These are phyloP conservation scores for Clarias macrocephalus DNA, from an alignment of 2,113 vertebrate species.

Conservation along the genomic window DNA sequence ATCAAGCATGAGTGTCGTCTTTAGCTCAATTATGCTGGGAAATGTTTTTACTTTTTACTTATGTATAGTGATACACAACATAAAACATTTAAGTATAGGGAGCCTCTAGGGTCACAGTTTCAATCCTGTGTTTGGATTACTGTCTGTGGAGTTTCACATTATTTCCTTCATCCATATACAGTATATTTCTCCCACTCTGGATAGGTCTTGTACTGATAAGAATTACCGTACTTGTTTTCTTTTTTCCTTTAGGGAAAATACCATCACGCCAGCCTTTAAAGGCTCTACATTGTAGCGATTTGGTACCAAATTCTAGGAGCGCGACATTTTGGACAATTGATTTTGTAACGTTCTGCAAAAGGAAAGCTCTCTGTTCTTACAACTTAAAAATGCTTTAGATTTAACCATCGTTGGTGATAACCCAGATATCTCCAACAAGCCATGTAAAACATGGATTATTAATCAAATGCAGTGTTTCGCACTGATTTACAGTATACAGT, in stretches of 20 bases:
- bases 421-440: background rate
- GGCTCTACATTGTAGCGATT: background rate
- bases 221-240: background rate
- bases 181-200: background rate
- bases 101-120: background rate
- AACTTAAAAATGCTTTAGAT: background rate
- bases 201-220: background rate
- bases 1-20: background rate
- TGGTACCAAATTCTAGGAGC: background rate
- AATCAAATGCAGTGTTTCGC: background rate
- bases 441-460: slow-evolving; percentile 1
- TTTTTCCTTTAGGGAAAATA: background rate
- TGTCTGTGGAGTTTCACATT: background rate
- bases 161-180: background rate
- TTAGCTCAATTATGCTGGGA: background rate
- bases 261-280: background rate
- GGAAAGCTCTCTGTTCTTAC: background rate
- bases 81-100: background rate
- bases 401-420: background rate
- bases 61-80: background rate
- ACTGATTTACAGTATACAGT: background rate
- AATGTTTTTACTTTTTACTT: no score
- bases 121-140: background rate
- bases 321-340: background rate
- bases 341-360: background rate